phyloP scores from a whole-genome alignment of 2,797 vertebrate species.

The Spinus pinus region DNA sequence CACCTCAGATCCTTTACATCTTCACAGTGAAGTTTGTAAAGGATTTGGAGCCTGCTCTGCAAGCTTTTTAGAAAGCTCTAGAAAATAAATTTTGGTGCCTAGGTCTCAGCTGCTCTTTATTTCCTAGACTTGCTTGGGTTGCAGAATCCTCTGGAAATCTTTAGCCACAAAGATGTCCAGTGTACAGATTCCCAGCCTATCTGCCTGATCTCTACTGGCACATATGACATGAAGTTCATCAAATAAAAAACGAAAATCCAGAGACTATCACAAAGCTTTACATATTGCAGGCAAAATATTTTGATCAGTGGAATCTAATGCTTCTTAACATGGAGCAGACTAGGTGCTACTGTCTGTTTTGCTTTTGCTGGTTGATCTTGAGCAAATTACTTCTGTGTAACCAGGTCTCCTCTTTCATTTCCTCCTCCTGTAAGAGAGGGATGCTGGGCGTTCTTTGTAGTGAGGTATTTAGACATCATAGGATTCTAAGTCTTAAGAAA shows the following conservation, averaged over 20 bases:
- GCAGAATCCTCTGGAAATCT: neutral
- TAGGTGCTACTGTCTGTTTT: neutral
- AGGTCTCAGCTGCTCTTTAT: neutral
- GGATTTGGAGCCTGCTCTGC: neutral
- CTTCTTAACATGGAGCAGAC: neutral
- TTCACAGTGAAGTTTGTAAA: neutral
- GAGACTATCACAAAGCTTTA: neutral
- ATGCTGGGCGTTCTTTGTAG: neutral
- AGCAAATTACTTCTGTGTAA: neutral
- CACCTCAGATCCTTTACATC: neutral
- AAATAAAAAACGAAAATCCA: neutral
- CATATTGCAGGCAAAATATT: neutral
- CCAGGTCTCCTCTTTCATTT: neutral
- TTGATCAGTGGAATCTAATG: neutral
- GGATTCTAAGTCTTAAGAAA: neutral
- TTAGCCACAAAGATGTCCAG: neutral
- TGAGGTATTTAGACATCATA: fast-evolving
- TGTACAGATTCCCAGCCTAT: neutral
- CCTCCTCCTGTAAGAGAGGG: neutral
- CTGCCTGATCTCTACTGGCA: neutral
- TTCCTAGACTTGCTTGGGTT: neutral
- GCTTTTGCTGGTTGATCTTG: neutral
- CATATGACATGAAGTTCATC: neutral
- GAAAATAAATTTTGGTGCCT: neutral
- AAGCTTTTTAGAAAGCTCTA: neutral